phyloP scores from a whole-genome alignment of 1,140 invertebrate genomes.

The Drosophila kohkoa region DNA sequence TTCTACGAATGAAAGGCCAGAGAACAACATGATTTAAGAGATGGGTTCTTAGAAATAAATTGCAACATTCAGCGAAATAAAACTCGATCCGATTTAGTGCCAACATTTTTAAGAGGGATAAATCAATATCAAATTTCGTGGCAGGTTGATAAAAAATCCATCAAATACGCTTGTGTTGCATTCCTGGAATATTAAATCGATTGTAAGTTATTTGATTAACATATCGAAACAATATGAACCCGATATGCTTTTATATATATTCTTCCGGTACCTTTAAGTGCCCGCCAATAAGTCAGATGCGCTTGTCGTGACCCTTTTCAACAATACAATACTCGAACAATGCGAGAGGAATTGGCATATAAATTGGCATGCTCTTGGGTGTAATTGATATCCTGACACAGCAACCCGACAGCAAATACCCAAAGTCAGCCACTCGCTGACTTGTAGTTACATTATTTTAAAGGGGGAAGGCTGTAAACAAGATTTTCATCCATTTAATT shows the following conservation, averaged over 20 bases:
- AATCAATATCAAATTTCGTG: background rate
- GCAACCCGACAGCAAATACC: slow-evolving; percentile 12
- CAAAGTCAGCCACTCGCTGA: slow-evolving; percentile 6
- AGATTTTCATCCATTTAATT: slow-evolving; percentile 81
- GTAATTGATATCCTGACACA: slow-evolving; percentile 71
- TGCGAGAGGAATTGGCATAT: slow-evolving; percentile 61
- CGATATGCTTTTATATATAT: slow-evolving; percentile 23
- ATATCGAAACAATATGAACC: slow-evolving; percentile 20
- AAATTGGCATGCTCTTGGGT: slow-evolving; percentile 73
- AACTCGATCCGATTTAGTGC: background rate
- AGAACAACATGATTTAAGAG: no score
- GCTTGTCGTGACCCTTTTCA: slow-evolving; percentile 37
- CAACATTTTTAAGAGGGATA: background rate
- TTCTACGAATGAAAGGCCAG: no score
- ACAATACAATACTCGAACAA: slow-evolving; percentile 47
- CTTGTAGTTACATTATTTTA: slow-evolving; percentile 28
- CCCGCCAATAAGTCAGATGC: slow-evolving; percentile 37
- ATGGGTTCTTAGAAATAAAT: no score
- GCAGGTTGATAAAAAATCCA: slow-evolving; percentile 1
- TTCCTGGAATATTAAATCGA: background rate
- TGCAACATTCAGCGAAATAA: no score
- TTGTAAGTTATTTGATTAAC: slow-evolving; percentile 25
- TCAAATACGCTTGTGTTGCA: background rate
- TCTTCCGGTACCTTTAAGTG: slow-evolving; percentile 32
- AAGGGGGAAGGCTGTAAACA: slow-evolving; percentile 61